Conservation (phyloP, 1,140 invertebrate species). For the Philaenus spumarius region DNA sequence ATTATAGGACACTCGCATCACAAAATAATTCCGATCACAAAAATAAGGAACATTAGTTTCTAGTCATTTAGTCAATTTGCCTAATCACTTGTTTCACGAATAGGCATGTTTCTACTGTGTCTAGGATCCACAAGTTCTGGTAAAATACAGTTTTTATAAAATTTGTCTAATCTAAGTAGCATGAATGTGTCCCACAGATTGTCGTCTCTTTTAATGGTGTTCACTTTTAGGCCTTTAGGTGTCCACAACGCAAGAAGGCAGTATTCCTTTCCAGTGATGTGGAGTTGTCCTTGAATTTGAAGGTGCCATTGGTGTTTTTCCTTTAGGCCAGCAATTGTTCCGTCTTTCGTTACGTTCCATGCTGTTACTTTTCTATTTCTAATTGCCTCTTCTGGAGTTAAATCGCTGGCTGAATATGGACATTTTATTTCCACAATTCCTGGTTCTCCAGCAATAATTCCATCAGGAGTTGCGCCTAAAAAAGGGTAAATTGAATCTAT, state of each 20-base stretch:
- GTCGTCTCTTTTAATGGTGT: constrained; percentile 23
- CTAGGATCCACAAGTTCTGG: constrained; percentile 27
- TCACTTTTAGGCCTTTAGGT: constrained; percentile 23
- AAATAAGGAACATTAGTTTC: no score
- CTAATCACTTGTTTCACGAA: neutral
- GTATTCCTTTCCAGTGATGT: constrained; percentile 32
- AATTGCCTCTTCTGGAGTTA: constrained; percentile 23
- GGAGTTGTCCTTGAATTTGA: constrained; percentile 40
- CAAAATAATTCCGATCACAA: no score
- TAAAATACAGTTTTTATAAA: neutral
- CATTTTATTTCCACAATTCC: constrained; percentile 38
- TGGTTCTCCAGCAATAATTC: neutral
- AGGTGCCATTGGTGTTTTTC: constrained; percentile 36
- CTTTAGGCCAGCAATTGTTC: constrained; percentile 30
- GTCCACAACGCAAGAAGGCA: constrained; percentile 39
- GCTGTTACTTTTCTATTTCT: constrained; percentile 14
- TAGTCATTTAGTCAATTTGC: no score
- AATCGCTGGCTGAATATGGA: constrained; percentile 27
- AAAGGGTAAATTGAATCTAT: neutral
- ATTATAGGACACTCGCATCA: no score
- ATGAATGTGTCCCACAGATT: constrained; percentile 29
- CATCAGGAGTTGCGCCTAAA: no score
- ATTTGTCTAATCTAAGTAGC: constrained; percentile 8
- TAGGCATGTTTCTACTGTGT: neutral
- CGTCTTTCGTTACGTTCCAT: constrained; percentile 13